Conservation (phyloP, 2,797 vertebrate genomes). For the Clarias laeviceps region DNA sequence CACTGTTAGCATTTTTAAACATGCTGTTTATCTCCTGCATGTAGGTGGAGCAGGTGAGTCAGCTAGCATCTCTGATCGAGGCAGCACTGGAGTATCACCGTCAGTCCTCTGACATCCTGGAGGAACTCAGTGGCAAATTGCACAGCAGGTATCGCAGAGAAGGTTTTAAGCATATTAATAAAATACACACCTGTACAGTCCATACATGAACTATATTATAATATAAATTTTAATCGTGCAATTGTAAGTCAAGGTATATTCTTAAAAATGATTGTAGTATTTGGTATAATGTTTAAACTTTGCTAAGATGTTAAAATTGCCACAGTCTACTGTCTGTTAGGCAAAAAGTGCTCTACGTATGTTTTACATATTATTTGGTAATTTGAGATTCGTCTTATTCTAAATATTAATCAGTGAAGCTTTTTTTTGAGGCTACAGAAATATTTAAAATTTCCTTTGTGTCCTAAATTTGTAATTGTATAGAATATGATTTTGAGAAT, state of each 20-base stretch:
- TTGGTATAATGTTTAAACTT: not conserved
- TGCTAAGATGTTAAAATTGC: not conserved
- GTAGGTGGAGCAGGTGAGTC: slow-evolving; percentile 92
- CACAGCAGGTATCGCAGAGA: slow-evolving; percentile 76
- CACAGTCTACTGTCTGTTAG: too few species aligned
- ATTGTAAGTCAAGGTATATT: not conserved
- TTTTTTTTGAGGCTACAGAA: not conserved
- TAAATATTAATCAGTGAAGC: not conserved
- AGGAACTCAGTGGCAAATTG: slow-evolving; percentile 82
- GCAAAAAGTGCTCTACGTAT: too few species aligned
- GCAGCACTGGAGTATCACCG: slow-evolving; percentile 86
- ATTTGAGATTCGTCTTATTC: not conserved
- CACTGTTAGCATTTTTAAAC: not conserved
- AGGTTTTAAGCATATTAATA: not conserved
- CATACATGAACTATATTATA: not conserved
- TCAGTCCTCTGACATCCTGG: slow-evolving; percentile 84
- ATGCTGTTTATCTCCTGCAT: slow-evolving; percentile 8
- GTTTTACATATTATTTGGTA: not conserved
- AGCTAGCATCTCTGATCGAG: slow-evolving; percentile 85
- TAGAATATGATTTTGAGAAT: not conserved
- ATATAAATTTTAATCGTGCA: not conserved
- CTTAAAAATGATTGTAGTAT: not conserved
- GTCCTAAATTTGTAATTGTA: not conserved
- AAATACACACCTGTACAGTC: not conserved
- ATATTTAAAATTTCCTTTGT: not conserved